Conservation (phyloP, 2,797 vertebrate species). For the Gadopsis marmoratus region DNA sequence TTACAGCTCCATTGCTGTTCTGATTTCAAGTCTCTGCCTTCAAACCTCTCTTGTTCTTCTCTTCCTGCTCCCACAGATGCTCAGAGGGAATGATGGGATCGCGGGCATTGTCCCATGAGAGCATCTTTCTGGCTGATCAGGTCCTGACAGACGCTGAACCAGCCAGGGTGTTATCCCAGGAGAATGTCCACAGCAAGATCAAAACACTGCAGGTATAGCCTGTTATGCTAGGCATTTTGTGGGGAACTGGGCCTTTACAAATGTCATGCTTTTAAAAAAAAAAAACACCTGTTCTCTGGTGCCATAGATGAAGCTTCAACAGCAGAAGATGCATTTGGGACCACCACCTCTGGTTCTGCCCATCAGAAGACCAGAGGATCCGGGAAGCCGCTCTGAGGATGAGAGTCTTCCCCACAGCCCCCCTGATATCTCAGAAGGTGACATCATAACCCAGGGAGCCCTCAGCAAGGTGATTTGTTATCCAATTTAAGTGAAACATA, state of each 20-base stretch:
- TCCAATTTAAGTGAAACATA: not conserved
- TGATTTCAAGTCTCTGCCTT: not conserved
- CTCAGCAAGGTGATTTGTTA: slow-evolving; percentile 81
- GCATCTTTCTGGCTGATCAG: slow-evolving; percentile 92
- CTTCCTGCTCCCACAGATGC: slow-evolving; percentile 74
- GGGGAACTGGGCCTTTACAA: not conserved
- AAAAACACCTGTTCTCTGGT: slow-evolving; percentile 7
- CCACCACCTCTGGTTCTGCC: slow-evolving; percentile 84
- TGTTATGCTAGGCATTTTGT: not conserved
- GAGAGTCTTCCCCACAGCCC: slow-evolving; percentile 86
- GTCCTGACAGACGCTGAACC: slow-evolving; percentile 85
- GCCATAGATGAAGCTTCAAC: slow-evolving; percentile 91
- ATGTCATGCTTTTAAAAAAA: not conserved
- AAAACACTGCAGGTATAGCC: slow-evolving; percentile 90
- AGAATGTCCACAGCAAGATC: slow-evolving; percentile 92
- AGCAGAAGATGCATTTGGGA: slow-evolving; percentile 90
- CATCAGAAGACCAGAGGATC: slow-evolving; percentile 84
- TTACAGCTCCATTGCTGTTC: not conserved
- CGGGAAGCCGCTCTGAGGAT: slow-evolving; percentile 86
- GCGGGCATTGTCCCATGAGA: slow-evolving; percentile 94
- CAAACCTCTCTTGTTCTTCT: not conserved
- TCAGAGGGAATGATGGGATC: slow-evolving; percentile 86
- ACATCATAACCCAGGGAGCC: slow-evolving; percentile 57
- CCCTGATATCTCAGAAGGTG: slow-evolving; percentile 81
- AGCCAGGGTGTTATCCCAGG: slow-evolving; percentile 90